Base-by-base conservation (phyloP, 2,797 vertebrate species). In the Rhynchonycteris naso region DNA sequence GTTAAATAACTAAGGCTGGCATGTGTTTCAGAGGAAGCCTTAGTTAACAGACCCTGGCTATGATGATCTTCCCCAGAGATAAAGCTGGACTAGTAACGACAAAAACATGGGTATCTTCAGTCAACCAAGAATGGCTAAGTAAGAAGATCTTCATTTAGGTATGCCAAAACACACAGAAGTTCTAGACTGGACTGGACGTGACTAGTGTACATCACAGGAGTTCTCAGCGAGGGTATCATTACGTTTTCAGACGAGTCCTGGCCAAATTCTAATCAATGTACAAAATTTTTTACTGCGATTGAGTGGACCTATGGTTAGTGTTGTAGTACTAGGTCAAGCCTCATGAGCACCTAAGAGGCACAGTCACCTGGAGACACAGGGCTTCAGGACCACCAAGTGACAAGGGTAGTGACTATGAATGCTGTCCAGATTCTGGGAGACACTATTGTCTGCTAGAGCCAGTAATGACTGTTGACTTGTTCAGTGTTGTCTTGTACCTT, bases 131-230 rank as follows among this genome's bases (percentile, higher is more conserved):
- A 58, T 0, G 0, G 72, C 28, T 54, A 84, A 84, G 75, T 35
- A 66, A 72, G 16, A 82, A 92, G 65, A 94, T 88, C 79, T 95
- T 94, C 66, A 38, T 68, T 47, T 30, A 0, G 12, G 38, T 24
- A 52, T 83, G 78, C 92, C 84, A 86, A 91, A 93, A 92, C 85
- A 78, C 0, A 0, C 43, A 61, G 91, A 76, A 84, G 80, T 2
- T 18, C 2, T 30, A 79, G 79, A 38, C 19, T 35, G 56, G 72
- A 43, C 66, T 80, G 79, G 61, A 35, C 16, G 16, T 38, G 82
- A 87, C 83, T 12, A 71, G 90, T 6, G 0, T 63, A 11, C 56
- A 43, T 90, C 95, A 88, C 69, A 82, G 68, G 43, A 28, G 24
- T 35, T 72, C 94, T 84, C 91, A 30, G 71, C 50, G 24, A 66